Conservation (phyloP, 2,797 vertebrate species). For the Amniataba percoides region DNA sequence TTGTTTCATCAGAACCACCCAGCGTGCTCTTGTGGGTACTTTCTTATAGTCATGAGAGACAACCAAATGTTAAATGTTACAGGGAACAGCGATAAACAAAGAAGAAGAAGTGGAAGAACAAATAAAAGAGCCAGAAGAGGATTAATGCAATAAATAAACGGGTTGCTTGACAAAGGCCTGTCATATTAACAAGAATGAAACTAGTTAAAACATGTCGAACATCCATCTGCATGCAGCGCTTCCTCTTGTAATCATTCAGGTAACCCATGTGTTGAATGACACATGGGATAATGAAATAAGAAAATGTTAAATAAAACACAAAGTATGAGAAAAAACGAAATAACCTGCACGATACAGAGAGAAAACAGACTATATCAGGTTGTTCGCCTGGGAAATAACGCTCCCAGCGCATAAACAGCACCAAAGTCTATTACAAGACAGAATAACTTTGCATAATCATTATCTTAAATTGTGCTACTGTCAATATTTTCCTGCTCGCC, state of each 20-base stretch:
- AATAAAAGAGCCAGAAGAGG: background rate
- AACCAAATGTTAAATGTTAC: background rate
- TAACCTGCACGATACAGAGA: background rate
- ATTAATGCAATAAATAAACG: slow-evolving; percentile 1
- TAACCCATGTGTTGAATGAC: background rate
- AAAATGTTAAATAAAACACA: background rate
- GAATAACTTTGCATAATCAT: slow-evolving; percentile 40
- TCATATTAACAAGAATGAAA: background rate
- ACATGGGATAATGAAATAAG: slow-evolving; percentile 4
- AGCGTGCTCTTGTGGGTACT: background rate
- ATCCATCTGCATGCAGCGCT: background rate
- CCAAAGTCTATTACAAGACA: slow-evolving; percentile 29
- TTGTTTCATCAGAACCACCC: slow-evolving; percentile 24
- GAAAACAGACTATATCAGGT: slow-evolving; percentile 1
- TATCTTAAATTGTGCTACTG: slow-evolving; percentile 23
- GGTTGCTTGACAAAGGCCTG: background rate
- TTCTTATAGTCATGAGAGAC: background rate
- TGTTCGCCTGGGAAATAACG: slow-evolving; percentile 51
- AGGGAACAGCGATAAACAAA: background rate
- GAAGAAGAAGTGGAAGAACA: background rate
- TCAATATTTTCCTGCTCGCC: slow-evolving; percentile 41
- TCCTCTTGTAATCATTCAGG: background rate
- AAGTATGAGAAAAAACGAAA: background rate
- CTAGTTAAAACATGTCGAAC: background rate
- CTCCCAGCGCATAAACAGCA: slow-evolving; percentile 16